phyloP scores from a whole-genome alignment of 2,113 vertebrate species.

The Indri indri region DNA sequence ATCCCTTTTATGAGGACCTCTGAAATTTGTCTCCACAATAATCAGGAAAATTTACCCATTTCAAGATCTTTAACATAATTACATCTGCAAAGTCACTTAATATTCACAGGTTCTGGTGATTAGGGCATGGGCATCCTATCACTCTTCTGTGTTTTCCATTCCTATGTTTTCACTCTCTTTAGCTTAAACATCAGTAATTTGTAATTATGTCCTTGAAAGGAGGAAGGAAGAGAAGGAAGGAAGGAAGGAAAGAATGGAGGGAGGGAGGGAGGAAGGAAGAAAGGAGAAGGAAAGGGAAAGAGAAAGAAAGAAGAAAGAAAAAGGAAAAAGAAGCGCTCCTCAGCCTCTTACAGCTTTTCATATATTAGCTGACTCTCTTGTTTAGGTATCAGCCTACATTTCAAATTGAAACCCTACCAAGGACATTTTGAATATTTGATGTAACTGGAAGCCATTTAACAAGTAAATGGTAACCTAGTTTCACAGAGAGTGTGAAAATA shows the following conservation, averaged over 20 bases:
- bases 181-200: not conserved
- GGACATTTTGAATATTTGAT: conserved; percentile 20
- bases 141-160: not conserved
- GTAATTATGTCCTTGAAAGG: not conserved
- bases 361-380: not conserved
- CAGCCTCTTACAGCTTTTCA: not conserved
- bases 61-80: not conserved
- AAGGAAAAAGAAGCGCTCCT: not conserved
- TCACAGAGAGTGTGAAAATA: not conserved
- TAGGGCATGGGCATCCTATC: not conserved
- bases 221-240: not conserved
- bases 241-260: not conserved
- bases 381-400: not conserved
- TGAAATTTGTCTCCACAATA: not conserved
- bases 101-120: not conserved
- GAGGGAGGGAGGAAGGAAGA: no score
- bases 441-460: not conserved
- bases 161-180: not conserved
- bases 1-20: not conserved
- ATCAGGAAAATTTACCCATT: not conserved
- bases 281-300: not conserved
- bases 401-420: not conserved
- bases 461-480: not conserved
- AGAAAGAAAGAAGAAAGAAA: no score
- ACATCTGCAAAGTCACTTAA: not conserved